A percentile compares a stretch with the other conserved stretches of the same genome.
phyloP scores from a whole-genome alignment of 1,140 invertebrate genomes.

The Choristoneura fumiferana region DNA sequence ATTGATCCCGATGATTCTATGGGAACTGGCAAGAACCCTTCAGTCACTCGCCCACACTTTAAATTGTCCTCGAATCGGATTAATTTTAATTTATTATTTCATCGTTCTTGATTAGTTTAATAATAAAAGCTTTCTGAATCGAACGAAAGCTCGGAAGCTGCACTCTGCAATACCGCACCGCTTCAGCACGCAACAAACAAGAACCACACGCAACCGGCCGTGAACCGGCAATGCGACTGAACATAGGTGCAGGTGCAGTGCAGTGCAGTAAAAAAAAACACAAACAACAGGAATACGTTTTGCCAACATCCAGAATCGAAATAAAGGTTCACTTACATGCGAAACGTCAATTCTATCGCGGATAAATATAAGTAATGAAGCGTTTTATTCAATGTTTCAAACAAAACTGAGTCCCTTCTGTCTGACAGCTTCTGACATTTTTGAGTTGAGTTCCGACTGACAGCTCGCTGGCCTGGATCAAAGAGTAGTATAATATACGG shows the following conservation, averaged over 20 bases:
- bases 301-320: constrained; percentile 1
- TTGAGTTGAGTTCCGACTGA: neutral
- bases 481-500: too few relatives aligned
- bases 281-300: constrained; percentile 3
- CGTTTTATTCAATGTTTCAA: neutral
- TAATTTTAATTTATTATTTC: constrained; percentile 8
- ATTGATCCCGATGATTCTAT: neutral
- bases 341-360: neutral
- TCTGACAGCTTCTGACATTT: neutral
- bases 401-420: neutral
- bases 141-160: neutral
- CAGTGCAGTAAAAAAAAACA: constrained; percentile 18
- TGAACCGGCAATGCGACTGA: constrained; percentile 16
- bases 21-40: too few relatives aligned
- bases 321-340: neutral
- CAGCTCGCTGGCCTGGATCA: too few relatives aligned
- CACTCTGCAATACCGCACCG: neutral
- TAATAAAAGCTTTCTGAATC: neutral
- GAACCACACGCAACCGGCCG: too few relatives aligned
- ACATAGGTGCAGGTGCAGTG: constrained; percentile 13
- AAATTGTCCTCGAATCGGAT: too few relatives aligned
- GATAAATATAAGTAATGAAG: neutral
- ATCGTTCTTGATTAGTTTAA: neutral
- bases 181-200: constrained; percentile 2
- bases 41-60: too few relatives aligned